A percentile compares a stretch with the other conserved stretches of the same genome.
These are phyloP conservation scores for Benthosema pterotum DNA, from an alignment of 2,797 vertebrate species.

Conservation along the genomic window DNA sequence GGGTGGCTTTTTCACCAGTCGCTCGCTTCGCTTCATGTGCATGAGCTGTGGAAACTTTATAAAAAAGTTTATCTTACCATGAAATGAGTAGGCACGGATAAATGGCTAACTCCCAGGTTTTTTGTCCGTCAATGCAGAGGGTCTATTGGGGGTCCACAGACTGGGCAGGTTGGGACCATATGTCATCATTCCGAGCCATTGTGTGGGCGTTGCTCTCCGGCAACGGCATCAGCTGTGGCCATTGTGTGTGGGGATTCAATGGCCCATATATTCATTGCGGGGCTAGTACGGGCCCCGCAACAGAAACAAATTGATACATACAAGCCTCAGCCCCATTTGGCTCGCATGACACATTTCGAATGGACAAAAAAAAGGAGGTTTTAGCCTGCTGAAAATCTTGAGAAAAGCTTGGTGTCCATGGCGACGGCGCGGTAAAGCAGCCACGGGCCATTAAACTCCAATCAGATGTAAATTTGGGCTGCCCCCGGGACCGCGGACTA, in stretches of 20 bases:
- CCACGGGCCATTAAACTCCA: conserved; percentile 92
- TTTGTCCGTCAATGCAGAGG: conserved; percentile 81
- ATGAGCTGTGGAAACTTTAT: conserved; percentile 74
- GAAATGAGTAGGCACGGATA: conserved; percentile 83
- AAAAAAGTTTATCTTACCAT: conserved; percentile 88
- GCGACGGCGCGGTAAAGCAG: conserved; percentile 81
- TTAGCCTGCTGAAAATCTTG: conserved; percentile 91
- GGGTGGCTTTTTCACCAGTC: conserved; percentile 78
- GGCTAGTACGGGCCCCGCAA: conserved; percentile 78
- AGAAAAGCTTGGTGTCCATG: conserved; percentile 88
- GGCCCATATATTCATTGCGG: conserved; percentile 91
- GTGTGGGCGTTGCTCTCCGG: conserved; percentile 87
- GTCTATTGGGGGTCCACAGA: conserved; percentile 82
- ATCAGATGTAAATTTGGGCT: conserved; percentile 92
- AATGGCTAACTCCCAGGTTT: conserved; percentile 79
- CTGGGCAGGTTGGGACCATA: conserved; percentile 90
- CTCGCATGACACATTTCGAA: conserved; percentile 86
- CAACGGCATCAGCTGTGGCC: conserved; percentile 86
- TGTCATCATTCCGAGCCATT: conserved; percentile 90
- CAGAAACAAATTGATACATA: conserved; percentile 98
- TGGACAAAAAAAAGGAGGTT: conserved; percentile 89
- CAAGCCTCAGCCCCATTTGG: conserved; percentile 83
- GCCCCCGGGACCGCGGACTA: conserved; percentile 68
- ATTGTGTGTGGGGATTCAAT: conserved; percentile 86
- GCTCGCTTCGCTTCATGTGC: conserved; percentile 79